Evolutionary conservation across 2,113 vertebrate genomes (phyloP), one percentile per base, ranked within the genome.

Genomic region (Apodemus speciosus): DNA sequence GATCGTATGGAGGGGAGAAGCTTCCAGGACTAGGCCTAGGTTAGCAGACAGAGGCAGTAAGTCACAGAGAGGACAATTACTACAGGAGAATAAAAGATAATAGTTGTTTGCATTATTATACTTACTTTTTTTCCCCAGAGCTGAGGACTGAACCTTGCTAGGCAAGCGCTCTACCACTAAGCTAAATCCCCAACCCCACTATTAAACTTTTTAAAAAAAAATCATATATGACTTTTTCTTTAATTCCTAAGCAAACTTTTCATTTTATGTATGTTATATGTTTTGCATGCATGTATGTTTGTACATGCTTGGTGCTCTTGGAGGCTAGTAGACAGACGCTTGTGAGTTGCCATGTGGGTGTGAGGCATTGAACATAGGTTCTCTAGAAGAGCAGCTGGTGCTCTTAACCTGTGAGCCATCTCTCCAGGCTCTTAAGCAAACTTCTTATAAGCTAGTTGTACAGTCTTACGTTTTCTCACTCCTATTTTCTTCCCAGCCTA

Each of bases 161-260:
- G 56, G 56, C 56, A 58, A 20, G 18, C 20, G 18, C 56, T 58
- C 56, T 58, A 58, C 56, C 56, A 58, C 56, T 58, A 4, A 58
- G 56, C 56, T 21, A 58, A 58, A 58, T 58, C 56, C 56, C 56
- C 18, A 58, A 20, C 56, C 56, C 56, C 18, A 56, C 53, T 56
- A 56, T 56, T 56, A 56, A 3, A 58, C 56, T 66, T 66, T 68
- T 4, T 68, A 38, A 38, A 46, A 38, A 38, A 38, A 46, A 38
- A 71, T 21, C n/a, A 40, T 20, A 43, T 58, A 75, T 62, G 18
- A 73, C 72, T 87, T 94, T 90, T 92, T 53, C 27, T 88, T 89
- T 16, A 79, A 9, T 68, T 64, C 93, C 66, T 94, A 56, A 71
- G 20, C n/a, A 83, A 40, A 53, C 23, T 53, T 40, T 60, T 60